Evolutionary conservation across 2,113 vertebrate genomes (phyloP), one percentile per base, ranked within the genome.

Genomic region (Phocoena phocoena): DNA sequence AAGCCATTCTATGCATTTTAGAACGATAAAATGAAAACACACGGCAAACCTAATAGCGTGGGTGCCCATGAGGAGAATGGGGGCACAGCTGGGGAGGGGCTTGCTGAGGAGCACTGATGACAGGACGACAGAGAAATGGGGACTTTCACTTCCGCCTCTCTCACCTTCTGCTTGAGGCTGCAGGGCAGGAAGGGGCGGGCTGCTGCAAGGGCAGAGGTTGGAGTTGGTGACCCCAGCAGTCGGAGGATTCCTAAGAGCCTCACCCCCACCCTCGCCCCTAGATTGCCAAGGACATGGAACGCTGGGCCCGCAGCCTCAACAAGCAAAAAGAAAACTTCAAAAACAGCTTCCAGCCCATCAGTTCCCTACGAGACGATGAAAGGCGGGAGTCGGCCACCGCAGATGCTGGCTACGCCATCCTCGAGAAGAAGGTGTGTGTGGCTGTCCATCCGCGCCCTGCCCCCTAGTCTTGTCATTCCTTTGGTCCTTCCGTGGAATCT

Each of bases 211-310:
- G 5, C 26, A 18, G 36, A 21, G 5, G 47, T 7, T 26, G 41
- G 28, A 90, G 62, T 23, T 70, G 55, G n/a, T 7, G 38, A 28
- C 31, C 63, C 38, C 17, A 36, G 36, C 65, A 44, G 3, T 38
- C 60, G n/a, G 47, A 70, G 60, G 55, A 36, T n/a, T 89, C 62
- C 71, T 87, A 15, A 50, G 33, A 77, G 6, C 44, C 62, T 91
- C 58, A 53, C 26, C 13, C 25, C 33, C 23, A 47, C 12, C 13
- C 21, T 86, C 58, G 26, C 79, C 55, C 44, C 47, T 94, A 99
- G 99, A 99, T 99, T 70, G 99, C 99, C 38, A 99, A 99, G 98
- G 99, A 99, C 93, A 99, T 99, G 99, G 99, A 99, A 95, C 99
- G 99, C 23, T 99, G 99, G 99, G 99, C 99, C 5, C 99, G 99